Evolutionary conservation across 2,888 invertebrate species (phyloP).

Genomic region (Drosophila bunnanda): DNA sequence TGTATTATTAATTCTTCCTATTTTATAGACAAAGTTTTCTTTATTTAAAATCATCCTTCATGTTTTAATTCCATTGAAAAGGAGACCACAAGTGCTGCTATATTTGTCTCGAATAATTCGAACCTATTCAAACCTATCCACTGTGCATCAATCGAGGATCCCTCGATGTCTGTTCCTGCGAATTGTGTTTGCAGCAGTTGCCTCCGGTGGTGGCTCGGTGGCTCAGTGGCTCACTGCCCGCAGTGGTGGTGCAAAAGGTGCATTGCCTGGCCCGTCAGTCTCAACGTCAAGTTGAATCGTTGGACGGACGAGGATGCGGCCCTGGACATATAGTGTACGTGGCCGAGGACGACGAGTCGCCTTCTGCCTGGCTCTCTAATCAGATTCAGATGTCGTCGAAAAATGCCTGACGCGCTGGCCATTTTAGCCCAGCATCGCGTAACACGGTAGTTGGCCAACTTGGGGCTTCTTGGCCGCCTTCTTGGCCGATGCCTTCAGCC

Average conservation of each 20-base stretch:
- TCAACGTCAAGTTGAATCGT: constrained; percentile 41
- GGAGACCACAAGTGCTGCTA: neutral
- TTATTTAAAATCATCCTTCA: neutral
- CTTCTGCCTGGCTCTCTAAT: constrained; percentile 65
- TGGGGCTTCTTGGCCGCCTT: constrained; percentile 26
- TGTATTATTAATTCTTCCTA: too few species aligned
- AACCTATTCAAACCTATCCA: constrained; percentile 9
- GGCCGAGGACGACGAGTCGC: constrained; percentile 33
- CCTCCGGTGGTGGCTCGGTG: constrained; percentile 27
- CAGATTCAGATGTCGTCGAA: constrained; percentile 81
- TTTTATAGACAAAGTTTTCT: neutral
- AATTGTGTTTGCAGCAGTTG: constrained; percentile 30
- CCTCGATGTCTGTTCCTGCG: constrained; percentile 49
- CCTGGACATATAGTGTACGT: constrained; percentile 7
- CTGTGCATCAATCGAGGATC: constrained; percentile 37
- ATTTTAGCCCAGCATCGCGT: constrained; percentile 74
- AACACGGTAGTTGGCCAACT: constrained; percentile 70
- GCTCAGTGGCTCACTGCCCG: constrained; percentile 4
- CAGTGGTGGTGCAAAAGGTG: constrained; percentile 17
- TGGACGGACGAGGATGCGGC: constrained; percentile 44
- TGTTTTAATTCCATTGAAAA: neutral
- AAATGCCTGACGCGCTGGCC: constrained; percentile 79
- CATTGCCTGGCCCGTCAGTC: constrained; percentile 46
- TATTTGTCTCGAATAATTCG: neutral
- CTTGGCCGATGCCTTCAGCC: constrained; percentile 5